Evolutionary conservation across 2,797 vertebrate species (phyloP).

Genomic region (Neosilurus hyrtlii): DNA sequence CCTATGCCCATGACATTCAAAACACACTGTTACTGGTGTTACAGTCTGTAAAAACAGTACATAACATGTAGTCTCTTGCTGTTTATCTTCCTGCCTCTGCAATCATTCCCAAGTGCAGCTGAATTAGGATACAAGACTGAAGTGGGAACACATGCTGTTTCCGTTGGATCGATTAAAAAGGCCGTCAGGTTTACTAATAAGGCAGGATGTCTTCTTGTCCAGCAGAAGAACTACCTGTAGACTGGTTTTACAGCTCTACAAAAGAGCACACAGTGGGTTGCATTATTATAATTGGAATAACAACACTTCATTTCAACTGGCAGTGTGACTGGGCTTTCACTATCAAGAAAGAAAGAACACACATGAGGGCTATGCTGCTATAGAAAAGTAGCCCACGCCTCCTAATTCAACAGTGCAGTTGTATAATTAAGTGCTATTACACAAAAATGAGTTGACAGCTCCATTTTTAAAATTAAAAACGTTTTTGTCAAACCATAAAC

Average conservation of each 20-base stretch:
- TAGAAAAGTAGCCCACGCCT: neutral
- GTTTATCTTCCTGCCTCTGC: constrained; percentile 10
- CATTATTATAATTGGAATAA: neutral
- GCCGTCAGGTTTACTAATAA: constrained; percentile 18
- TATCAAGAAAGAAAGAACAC: neutral
- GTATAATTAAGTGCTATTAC: neutral
- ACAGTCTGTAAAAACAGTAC: neutral
- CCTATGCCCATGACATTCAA: neutral
- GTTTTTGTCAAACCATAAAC: neutral
- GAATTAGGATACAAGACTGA: constrained; percentile 9
- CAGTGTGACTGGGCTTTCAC: neutral
- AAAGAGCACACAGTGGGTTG: neutral
- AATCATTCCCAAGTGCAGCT: neutral
- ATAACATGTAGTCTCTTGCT: neutral
- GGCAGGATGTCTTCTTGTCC: constrained; percentile 33
- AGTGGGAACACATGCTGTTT: constrained; percentile 10
- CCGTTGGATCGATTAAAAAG: constrained; percentile 33
- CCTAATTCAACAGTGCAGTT: neutral
- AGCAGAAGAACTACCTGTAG: constrained; percentile 38
- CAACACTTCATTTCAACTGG: neutral
- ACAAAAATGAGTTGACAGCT: too few species aligned
- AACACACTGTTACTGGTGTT: neutral
- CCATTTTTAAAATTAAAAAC: too few species aligned
- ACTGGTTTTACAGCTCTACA: constrained; percentile 28
- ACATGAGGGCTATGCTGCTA: neutral